Evolutionary conservation across 2,888 invertebrate species (phyloP).

Genomic region (Lottia scabra): DNA sequence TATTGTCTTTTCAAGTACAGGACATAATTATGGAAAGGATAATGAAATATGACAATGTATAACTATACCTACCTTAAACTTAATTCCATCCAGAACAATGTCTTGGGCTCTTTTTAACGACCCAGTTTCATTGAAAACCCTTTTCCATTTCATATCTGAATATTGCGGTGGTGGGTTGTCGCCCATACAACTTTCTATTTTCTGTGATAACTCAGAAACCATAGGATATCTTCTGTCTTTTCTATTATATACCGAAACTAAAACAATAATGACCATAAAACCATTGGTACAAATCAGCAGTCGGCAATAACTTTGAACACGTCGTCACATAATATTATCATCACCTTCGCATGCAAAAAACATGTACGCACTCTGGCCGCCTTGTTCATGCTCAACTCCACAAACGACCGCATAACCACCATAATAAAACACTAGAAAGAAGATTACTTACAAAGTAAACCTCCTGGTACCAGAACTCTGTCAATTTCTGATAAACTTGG

Average conservation of each 20-base stretch:
- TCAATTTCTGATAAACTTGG: constrained; percentile 39
- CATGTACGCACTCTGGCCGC: no score
- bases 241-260: neutral
- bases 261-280: no score
- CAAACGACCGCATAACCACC: no score
- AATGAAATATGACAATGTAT: no score
- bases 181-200: neutral
- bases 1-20: no score
- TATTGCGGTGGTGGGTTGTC: neutral
- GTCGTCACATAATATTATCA: no score
- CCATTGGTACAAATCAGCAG: no score
- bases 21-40: no score
- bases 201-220: neutral
- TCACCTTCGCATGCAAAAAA: no score
- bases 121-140: neutral
- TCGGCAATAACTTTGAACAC: no score
- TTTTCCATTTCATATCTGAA: constrained; percentile 1
- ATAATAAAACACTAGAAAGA: neutral
- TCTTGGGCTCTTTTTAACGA: neutral
- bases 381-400: no score
- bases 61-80: neutral
- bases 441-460: constrained; percentile 18
- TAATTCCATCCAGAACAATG: neutral
- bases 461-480: constrained; percentile 44
- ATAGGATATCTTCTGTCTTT: neutral